Evolutionary conservation across 2,888 invertebrate genomes (phyloP).

Genomic region (Torymus aiolomorphi): DNA sequence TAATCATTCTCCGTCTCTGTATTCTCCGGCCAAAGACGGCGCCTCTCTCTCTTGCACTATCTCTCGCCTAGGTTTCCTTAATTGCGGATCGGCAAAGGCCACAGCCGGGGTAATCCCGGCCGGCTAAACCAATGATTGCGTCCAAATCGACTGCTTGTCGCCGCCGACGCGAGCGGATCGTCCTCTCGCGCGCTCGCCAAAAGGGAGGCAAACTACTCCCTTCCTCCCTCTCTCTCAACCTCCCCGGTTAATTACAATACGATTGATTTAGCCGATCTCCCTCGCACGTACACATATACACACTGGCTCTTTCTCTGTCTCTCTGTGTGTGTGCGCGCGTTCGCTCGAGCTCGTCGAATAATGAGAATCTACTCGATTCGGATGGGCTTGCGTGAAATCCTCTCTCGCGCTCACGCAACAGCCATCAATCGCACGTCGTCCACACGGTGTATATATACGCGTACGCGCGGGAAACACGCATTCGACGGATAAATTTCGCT

Average conservation of each 20-base stretch:
- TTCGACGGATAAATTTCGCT: no score
- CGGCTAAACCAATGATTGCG: constrained; percentile 64
- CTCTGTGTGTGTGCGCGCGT: background rate
- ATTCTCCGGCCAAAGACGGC: background rate
- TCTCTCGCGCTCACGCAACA: background rate
- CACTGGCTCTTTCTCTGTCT: background rate
- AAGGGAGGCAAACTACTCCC: no score
- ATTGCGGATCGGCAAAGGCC: constrained; percentile 59
- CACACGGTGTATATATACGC: constrained; percentile 28
- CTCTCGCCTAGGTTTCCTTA: constrained; percentile 54
- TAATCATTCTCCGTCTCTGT: constrained; percentile 32
- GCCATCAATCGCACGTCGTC: constrained; percentile 51
- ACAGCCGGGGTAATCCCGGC: constrained; percentile 56
- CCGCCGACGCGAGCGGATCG: constrained; percentile 52
- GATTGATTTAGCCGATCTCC: constrained; percentile 68
- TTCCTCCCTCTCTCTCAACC: no score
- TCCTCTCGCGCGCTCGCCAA: constrained; percentile 31
- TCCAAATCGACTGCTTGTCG: constrained; percentile 64
- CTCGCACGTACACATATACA: background rate
- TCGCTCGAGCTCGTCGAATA: constrained; percentile 50
- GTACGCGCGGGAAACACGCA: constrained; percentile 3
- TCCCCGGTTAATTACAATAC: constrained; percentile 68
- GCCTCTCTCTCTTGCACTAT: no score
- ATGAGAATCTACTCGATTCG: constrained; percentile 50
- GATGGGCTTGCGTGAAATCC: constrained; percentile 18